These are phyloP conservation scores for Sceloporus undulatus DNA, from an alignment of 2,113 vertebrate species.

Conservation along the genomic window DNA sequence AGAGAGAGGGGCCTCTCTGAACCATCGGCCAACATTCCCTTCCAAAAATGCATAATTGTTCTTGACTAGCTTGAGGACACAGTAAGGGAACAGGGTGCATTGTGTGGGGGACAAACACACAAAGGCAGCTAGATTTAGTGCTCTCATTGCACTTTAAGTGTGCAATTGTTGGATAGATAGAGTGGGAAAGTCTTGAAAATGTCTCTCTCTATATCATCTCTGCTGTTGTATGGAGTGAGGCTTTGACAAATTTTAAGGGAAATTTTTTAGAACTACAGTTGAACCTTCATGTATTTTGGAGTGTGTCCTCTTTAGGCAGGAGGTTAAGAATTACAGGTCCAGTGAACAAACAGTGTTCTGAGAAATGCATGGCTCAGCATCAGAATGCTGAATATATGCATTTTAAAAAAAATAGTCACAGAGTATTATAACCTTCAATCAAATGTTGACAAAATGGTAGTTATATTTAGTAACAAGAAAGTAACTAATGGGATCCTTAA, in stretches of 20 bases:
- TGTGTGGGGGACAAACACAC: too few relatives aligned
- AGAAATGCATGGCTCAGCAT: conserved; percentile 30
- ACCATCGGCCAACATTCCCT: too few relatives aligned
- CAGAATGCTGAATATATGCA: conserved; percentile 34
- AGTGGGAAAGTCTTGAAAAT: background rate
- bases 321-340: background rate
- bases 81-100: background rate
- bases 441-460: conserved; percentile 41
- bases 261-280: conserved; percentile 10
- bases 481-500: conserved; percentile 65
- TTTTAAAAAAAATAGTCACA: conserved; percentile 28
- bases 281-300: conserved; percentile 9
- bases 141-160: background rate
- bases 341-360: conserved; percentile 17
- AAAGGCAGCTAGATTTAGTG: background rate
- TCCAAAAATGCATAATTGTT: too few relatives aligned
- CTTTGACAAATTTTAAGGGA: conserved; percentile 3
- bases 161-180: background rate
- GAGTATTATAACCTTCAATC: conserved; percentile 56
- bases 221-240: background rate
- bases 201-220: background rate
- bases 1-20: too few relatives aligned
- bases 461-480: conserved; percentile 61
- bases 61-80: too few relatives aligned
- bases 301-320: background rate